Base-by-base conservation (phyloP, 2,888 invertebrate genomes). In the Capitulum mitella region DNA sequence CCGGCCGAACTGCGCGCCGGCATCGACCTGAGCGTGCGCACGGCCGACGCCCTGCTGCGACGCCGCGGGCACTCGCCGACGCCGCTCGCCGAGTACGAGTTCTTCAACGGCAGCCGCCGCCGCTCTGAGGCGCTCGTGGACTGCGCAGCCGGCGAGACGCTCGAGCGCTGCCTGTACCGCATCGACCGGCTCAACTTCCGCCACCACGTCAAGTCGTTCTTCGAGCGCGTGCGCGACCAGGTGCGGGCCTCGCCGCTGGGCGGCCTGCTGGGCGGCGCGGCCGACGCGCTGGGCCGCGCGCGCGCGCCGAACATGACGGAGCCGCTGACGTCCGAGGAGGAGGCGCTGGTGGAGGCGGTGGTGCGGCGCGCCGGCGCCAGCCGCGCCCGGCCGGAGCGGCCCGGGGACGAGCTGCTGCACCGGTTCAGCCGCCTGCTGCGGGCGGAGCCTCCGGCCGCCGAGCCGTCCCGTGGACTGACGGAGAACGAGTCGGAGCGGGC, bases 1-100 rank as follows among this genome's bases (percentile, higher is more conserved):
- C 37, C 76, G 8, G 37, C 22, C 5, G 37, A 70, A 29, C 43
- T 70, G 51, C 61, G 79, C 6, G 1, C 3, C 22, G 48, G 29
- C 16, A 70, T 82, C 19, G 82, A 82, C 76, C 79, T 78, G 5
- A 79, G 79, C 46, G 79, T 82, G 16, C 64, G 78, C 29, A 79
- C 80, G n/a, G 78, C 80, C 12, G 78, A 81, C 74, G 48, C 77
- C 46, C 77, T 78, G 3, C 80, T 82, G 29, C 19, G 34, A 8
- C 40, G 75, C 32, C 77, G 34, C 34, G 43, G 70, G 16, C 81
- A 79, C 5, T 29, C 54, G 2, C 77, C 78, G 0, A 58, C 81
- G n/a, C 82, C 82, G 26, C 74, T 81, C 29, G 80, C 80, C 29
- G 78, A 78, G n/a, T 82, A 80, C 76, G 79, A 82, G 76, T 82